These are phyloP conservation scores for Plutella xylostella DNA, from an alignment of 2,888 invertebrate genomes.

Conservation along the genomic window DNA sequence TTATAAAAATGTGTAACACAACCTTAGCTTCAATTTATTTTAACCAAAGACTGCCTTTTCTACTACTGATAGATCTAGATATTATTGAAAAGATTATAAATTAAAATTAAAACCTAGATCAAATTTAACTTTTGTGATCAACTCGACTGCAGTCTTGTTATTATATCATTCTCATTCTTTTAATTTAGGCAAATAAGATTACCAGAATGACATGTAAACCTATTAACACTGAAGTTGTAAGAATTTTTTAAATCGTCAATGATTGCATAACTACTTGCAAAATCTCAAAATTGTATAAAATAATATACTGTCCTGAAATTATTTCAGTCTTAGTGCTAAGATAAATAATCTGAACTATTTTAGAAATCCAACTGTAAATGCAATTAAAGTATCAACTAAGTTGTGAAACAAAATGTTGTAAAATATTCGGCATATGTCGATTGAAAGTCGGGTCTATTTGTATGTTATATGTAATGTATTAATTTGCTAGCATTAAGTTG, in stretches of 20 bases:
- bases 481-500: conserved; percentile 3
- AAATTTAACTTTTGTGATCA: background rate
- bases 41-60: conserved; percentile 24
- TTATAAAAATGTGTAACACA: background rate
- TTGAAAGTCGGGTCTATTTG: background rate
- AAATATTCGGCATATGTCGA: background rate
- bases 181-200: background rate
- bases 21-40: conserved; percentile 7
- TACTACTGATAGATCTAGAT: conserved; percentile 5
- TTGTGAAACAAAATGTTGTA: no score
- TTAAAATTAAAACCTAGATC: conserved; percentile 1
- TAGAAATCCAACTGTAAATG: no score
- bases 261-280: background rate
- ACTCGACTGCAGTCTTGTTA: background rate
- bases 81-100: background rate
- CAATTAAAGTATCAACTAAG: no score
- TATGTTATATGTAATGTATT: background rate
- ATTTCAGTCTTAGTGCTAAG: no score
- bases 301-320: background rate
- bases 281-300: background rate
- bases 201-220: background rate
- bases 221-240: no score
- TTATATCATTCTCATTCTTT: background rate
- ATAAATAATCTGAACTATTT: no score
- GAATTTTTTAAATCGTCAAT: background rate